Conservation (phyloP, 2,113 vertebrate genomes). For the Alexandromys fortis region DNA sequence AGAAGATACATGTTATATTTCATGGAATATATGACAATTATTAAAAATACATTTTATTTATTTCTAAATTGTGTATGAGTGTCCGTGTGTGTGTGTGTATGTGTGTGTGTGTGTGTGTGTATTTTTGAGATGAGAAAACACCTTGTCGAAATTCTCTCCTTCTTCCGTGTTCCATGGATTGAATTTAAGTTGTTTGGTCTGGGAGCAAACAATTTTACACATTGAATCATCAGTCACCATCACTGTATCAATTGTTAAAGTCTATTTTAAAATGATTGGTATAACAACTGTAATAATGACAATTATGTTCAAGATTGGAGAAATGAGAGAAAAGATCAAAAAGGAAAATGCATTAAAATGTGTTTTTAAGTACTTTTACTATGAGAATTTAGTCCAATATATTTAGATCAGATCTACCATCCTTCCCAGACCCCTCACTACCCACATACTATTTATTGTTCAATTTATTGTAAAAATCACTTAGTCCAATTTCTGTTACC, state of each 20-base stretch:
- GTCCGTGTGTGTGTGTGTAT: no score
- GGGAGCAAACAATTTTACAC: not conserved
- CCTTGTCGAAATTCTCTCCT: not conserved
- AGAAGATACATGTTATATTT: not conserved
- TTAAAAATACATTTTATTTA: not conserved
- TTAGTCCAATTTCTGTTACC: not conserved
- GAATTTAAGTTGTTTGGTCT: not conserved
- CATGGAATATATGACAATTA: not conserved
- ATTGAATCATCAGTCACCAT: not conserved
- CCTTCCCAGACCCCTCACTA: not conserved
- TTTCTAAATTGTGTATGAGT: not conserved
- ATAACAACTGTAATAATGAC: not conserved
- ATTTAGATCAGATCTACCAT: no score
- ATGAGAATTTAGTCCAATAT: not conserved
- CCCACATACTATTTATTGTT: not conserved
- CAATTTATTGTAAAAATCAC: not conserved
- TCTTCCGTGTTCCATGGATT: not conserved
- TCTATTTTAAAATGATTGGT: not conserved
- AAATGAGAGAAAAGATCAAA: not conserved
- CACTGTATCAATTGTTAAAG: not conserved
- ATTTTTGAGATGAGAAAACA: not conserved
- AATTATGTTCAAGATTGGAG: not conserved
- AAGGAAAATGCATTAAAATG: not conserved
- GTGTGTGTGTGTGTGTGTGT: no score
- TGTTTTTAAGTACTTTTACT: not conserved